phyloP scores from a whole-genome alignment of 2,888 invertebrate genomes.

The Oxyscelio sp. region DNA sequence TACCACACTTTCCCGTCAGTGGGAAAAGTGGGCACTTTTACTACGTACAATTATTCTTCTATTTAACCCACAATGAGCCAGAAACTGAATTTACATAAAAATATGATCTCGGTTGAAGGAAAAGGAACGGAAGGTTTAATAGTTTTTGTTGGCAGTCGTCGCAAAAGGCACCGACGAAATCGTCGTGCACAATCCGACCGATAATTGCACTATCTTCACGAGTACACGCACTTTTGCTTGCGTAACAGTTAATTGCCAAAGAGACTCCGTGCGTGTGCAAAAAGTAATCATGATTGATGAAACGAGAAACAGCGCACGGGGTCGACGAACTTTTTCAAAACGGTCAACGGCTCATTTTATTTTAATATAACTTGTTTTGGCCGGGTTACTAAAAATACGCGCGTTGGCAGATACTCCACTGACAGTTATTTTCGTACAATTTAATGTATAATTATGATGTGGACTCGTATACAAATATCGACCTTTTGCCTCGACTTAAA shows the following conservation, averaged over 20 bases:
- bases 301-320: conserved; percentile 14
- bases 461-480: conserved; percentile 22
- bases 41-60: too few relatives aligned
- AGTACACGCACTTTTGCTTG: conserved; percentile 38
- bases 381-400: conserved; percentile 51
- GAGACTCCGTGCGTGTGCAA: conserved; percentile 37
- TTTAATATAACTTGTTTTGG: conserved; percentile 41
- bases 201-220: conserved; percentile 46
- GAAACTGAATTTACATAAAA: too few relatives aligned
- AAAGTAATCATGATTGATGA: conserved; percentile 51
- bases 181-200: conserved; percentile 13
- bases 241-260: conserved; percentile 48
- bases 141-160: not conserved
- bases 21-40: too few relatives aligned
- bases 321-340: conserved; percentile 61
- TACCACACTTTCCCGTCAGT: too few relatives aligned
- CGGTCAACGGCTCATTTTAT: conserved; percentile 55
- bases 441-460: conserved; percentile 48
- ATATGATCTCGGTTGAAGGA: too few relatives aligned
- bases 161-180: conserved; percentile 1
- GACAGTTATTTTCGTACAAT: conserved; percentile 52
- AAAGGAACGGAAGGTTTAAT: too few relatives aligned
- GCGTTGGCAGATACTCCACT: conserved; percentile 35
- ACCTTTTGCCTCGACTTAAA: conserved; percentile 17
- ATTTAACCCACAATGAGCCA: too few relatives aligned